Percentiles rank a stretch among this genome's conserved stretches.
These are phyloP conservation scores for Tenthredo livida DNA, from an alignment of 2,888 invertebrate genomes.

Conservation along the genomic window DNA sequence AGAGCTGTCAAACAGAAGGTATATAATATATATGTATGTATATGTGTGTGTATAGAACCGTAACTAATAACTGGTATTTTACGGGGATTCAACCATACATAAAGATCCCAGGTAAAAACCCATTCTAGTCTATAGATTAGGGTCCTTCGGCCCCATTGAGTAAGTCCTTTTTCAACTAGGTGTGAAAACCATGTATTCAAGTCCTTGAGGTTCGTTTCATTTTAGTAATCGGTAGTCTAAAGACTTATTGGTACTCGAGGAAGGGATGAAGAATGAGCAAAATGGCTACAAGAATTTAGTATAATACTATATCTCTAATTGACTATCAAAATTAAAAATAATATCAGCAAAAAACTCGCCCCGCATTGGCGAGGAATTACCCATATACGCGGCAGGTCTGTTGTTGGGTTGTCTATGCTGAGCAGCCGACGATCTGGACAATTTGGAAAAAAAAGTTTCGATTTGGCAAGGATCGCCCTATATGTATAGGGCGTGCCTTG, in stretches of 20 bases:
- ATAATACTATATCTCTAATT: neutral
- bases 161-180: slow-evolving; percentile 25
- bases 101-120: slow-evolving; percentile 23
- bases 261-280: neutral
- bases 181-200: slow-evolving; percentile 40
- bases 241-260: neutral
- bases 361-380: neutral
- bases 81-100: slow-evolving; percentile 8
- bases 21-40: too few species aligned
- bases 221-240: slow-evolving; percentile 22
- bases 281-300: neutral
- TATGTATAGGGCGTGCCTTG: neutral
- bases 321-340: neutral
- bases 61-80: slow-evolving; percentile 38
- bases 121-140: neutral
- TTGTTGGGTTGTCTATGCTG: neutral
- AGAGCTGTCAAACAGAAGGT: slow-evolving; percentile 45
- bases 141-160: neutral
- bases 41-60: neutral
- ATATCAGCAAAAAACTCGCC: neutral
- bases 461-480: neutral
- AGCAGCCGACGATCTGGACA: neutral
- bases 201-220: slow-evolving; percentile 37
- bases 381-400: neutral
- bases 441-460: neutral